phyloP scores from a whole-genome alignment of 2,113 vertebrate species.

The Sprattus sprattus region DNA sequence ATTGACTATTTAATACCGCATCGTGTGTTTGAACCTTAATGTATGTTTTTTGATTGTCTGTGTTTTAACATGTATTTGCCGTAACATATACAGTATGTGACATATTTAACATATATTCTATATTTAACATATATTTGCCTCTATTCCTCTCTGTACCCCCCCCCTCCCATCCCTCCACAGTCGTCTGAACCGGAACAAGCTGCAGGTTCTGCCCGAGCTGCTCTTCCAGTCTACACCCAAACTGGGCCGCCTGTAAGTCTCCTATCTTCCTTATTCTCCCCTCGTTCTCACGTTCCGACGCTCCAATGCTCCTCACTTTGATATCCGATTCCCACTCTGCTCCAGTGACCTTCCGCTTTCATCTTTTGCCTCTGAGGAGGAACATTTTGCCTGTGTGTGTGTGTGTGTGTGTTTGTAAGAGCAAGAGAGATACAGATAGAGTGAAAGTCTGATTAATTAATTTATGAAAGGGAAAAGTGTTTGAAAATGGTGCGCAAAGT shows the following conservation, averaged over 20 bases:
- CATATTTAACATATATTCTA: too few species aligned
- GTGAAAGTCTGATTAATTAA: background rate
- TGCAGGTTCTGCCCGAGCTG: constrained; percentile 93
- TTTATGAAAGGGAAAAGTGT: background rate
- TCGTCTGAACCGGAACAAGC: constrained; percentile 95
- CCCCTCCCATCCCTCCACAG: constrained; percentile 65
- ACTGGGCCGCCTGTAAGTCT: constrained; percentile 94
- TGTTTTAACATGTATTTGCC: constrained; percentile 2
- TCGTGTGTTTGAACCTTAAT: too few species aligned
- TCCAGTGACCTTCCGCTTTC: constrained; percentile 37
- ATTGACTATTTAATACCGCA: background rate
- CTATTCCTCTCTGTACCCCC: constrained; percentile 18
- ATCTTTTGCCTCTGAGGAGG: constrained; percentile 43
- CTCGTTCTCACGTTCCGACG: constrained; percentile 14
- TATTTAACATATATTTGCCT: too few species aligned
- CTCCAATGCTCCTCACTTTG: constrained; percentile 38
- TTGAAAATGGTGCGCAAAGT: too few species aligned
- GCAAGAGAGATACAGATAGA: too few species aligned
- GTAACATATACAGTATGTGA: too few species aligned
- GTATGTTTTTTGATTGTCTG: too few species aligned
- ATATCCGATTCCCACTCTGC: constrained; percentile 62
- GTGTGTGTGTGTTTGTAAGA: background rate
- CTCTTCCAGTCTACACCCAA: constrained; percentile 97
- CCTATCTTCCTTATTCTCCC: background rate
- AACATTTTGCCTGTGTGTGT: background rate